Base-by-base conservation (phyloP, 1,140 invertebrate genomes). In the Sesamia nonagrioides region DNA sequence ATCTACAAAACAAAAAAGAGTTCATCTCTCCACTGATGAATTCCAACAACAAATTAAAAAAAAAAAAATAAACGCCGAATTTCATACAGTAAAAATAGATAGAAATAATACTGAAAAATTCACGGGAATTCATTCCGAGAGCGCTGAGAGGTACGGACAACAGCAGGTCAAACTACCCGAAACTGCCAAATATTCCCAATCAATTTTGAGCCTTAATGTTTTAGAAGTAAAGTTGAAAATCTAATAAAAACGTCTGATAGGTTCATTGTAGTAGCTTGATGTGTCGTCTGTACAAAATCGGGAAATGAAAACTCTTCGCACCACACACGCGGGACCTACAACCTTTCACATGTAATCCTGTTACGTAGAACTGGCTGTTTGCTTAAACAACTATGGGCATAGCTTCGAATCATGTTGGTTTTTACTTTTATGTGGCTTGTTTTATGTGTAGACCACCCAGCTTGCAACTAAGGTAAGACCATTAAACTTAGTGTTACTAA, bases 261-360 rank as follows among this genome's bases (percentile, higher is more conserved):
- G n/a, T n/a, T n/a, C n/a, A n/a, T n/a, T n/a, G n/a, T n/a, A n/a
- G n/a, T n/a, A n/a, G n/a, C n/a, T n/a, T n/a, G n/a, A n/a, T n/a
- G n/a, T n/a, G n/a, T n/a, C n/a, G n/a, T n/a, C n/a, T n/a, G n/a
- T n/a, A 45, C 18, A 21, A 13, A 13, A 45, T 52, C 27, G 45
- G 18, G 37, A 72, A 37, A 72, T 72, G 33, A 52, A 71, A 71
- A 68, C n/a, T 8, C 9, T 13, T 2, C 48, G n/a, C 7, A 52
- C 0, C 69, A 54, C 48, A 72, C 15, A 63, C 7, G 15, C 1
- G 7, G 60, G 33, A 63, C 7, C 40, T 54, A 72, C 69, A 33
- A 37, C 69, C 27, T 72, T 72, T 54, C 17, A 18, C 33, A 56
- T 35, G 48, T 37, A 72, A 72, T 56, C 50, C n/a, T 54, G 33